A percentile compares a stretch with the other conserved stretches of the same genome.
phyloP scores from a whole-genome alignment of 2,797 vertebrate genomes.

The Sebastes minor region DNA sequence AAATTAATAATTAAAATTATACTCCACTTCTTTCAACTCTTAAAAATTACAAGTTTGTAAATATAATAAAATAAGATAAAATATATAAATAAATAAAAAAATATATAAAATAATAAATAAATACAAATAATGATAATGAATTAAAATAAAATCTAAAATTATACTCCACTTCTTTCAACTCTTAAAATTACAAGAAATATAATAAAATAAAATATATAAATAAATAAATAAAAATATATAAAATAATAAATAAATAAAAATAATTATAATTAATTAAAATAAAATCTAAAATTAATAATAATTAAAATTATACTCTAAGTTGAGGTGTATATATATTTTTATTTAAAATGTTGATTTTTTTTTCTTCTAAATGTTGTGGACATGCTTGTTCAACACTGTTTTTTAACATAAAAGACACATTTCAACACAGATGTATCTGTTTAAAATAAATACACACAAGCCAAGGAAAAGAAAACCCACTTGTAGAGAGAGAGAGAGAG shows the following conservation, averaged over 20 bases:
- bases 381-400: conserved; percentile 29
- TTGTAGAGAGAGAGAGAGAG: not conserved
- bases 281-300: not conserved
- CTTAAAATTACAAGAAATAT: no score
- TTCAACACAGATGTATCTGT: conserved; percentile 28
- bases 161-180: conserved; percentile 4
- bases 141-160: not conserved
- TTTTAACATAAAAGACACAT: conserved; percentile 23
- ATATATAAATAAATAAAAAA: no score
- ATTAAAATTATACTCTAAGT: conserved; percentile 37
- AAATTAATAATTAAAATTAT: conserved; percentile 27
- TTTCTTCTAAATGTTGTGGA: conserved; percentile 9
- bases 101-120: no score
- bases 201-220: no score
- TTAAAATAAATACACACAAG: conserved; percentile 33
- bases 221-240: no score
- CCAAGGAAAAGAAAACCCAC: conserved; percentile 20
- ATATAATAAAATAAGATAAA: no score
- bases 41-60: no score
- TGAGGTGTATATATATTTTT: conserved; percentile 27
- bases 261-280: not conserved
- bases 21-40: not conserved
- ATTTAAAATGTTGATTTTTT: conserved; percentile 10
- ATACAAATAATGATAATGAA: not conserved
- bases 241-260: not conserved